Evolutionary conservation across 1,140 invertebrate species (phyloP).

Genomic region (Littorina saxatilis): DNA sequence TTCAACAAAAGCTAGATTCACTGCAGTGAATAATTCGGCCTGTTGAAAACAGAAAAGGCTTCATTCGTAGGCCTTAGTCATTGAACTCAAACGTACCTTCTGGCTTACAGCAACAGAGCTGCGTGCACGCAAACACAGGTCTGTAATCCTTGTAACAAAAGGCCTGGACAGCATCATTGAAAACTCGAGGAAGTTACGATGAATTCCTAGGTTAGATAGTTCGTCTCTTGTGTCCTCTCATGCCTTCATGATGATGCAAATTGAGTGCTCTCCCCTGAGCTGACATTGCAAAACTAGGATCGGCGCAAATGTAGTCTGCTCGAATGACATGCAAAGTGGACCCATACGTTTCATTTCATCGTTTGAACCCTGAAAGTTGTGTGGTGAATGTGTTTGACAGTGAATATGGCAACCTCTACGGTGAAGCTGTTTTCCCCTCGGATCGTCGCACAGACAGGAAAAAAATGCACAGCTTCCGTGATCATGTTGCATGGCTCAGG

Average conservation of each 20-base stretch:
- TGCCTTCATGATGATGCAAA: neutral
- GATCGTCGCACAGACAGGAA: slow-evolving; percentile 13
- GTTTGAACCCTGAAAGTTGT: no score
- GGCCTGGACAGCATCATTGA: slow-evolving; percentile 3
- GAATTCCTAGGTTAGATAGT: neutral
- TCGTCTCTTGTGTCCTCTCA: neutral
- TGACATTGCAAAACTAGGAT: neutral
- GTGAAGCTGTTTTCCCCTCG: neutral
- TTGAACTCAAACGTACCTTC: neutral
- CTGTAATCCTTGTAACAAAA: neutral
- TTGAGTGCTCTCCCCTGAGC: neutral
- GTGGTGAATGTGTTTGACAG: neutral
- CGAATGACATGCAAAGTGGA: no score
- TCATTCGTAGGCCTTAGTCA: neutral
- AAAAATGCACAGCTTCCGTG: slow-evolving; percentile 21
- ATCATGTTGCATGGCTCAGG: slow-evolving; percentile 17
- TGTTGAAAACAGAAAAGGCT: neutral
- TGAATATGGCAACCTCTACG: neutral
- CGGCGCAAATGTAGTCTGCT: neutral
- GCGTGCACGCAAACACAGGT: neutral
- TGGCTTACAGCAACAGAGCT: neutral
- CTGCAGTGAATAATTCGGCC: no score
- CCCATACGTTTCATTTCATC: no score
- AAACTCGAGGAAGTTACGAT: neutral
- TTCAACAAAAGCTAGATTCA: no score